Conservation (phyloP, 2,113 vertebrate genomes). For the Speoplatyrhinus poulsoni region DNA sequence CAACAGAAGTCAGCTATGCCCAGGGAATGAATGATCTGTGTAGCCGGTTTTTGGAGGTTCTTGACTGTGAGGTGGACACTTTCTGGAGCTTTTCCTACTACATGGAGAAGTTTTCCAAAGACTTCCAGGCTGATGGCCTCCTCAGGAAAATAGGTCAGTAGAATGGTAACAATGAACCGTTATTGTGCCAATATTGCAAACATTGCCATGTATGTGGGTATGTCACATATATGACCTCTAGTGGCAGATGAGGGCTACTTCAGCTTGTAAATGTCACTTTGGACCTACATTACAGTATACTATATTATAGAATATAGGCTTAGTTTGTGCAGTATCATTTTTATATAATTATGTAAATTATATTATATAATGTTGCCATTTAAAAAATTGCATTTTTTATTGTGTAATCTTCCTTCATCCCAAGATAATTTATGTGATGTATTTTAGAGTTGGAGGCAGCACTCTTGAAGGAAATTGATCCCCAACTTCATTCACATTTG, state of each 20-base stretch:
- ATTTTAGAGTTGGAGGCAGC: slow-evolving; percentile 75
- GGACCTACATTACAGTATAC: no score
- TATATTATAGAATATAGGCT: no score
- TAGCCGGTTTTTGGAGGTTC: slow-evolving; percentile 80
- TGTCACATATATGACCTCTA: slow-evolving; percentile 17
- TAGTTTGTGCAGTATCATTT: no score
- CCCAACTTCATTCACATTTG: slow-evolving; percentile 73
- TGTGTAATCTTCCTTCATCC: background rate
- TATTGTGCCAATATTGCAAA: background rate
- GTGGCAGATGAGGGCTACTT: slow-evolving; percentile 21
- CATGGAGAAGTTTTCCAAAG: slow-evolving; percentile 80
- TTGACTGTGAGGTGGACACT: slow-evolving; percentile 79
- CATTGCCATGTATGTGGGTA: background rate
- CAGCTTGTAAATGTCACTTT: background rate
- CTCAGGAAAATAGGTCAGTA: slow-evolving; percentile 77
- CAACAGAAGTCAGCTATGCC: slow-evolving; percentile 79
- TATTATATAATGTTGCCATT: no score
- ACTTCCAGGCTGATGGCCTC: slow-evolving; percentile 78
- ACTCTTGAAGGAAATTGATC: slow-evolving; percentile 78
- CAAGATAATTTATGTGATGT: slow-evolving; percentile 17
- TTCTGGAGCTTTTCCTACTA: slow-evolving; percentile 82
- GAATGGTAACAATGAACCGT: background rate
- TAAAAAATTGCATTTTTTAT: no score
- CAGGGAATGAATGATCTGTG: slow-evolving; percentile 84
- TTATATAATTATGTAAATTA: no score